phyloP scores from a whole-genome alignment of 2,888 invertebrate species.

The Habroteleia sp. region DNA sequence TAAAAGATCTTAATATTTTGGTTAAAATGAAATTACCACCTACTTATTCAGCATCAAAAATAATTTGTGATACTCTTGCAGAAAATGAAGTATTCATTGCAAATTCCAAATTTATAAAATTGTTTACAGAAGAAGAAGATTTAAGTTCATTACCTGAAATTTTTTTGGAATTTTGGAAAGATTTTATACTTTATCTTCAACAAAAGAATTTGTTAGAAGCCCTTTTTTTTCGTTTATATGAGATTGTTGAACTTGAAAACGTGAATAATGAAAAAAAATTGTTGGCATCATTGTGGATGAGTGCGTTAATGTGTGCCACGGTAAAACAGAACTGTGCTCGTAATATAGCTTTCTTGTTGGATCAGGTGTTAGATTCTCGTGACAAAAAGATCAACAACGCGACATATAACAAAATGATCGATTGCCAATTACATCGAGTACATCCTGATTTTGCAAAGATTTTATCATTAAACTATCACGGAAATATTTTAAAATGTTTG shows the following conservation, averaged over 20 bases:
- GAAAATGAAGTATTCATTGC: constrained; percentile 76
- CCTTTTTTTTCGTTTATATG: constrained; percentile 81
- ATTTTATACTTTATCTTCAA: constrained; percentile 82
- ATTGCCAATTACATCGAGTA: constrained; percentile 55
- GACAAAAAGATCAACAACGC: constrained; percentile 63
- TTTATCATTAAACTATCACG: constrained; percentile 68
- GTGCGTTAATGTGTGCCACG: constrained; percentile 81
- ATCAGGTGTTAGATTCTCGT: constrained; percentile 67
- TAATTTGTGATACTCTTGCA: constrained; percentile 71
- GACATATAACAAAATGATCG: constrained; percentile 66
- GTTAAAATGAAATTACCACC: no score
- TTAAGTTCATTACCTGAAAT: constrained; percentile 67
- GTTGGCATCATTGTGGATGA: constrained; percentile 83
- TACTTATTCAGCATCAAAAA: constrained; percentile 39
- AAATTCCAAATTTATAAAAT: constrained; percentile 69
- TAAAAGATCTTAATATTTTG: no score
- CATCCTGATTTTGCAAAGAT: constrained; percentile 68
- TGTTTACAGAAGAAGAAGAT: constrained; percentile 66
- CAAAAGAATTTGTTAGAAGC: constrained; percentile 82
- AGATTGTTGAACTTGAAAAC: constrained; percentile 78
- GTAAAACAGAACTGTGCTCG: constrained; percentile 79
- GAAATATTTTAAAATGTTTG: constrained; percentile 69
- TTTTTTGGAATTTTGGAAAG: constrained; percentile 82
- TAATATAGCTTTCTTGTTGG: constrained; percentile 66
- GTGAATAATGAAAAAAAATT: constrained; percentile 75